Percentiles rank a stretch among this genome's conserved stretches.
phyloP scores from a whole-genome alignment of 2,113 vertebrate species.

The Elaphurus davidianus region DNA sequence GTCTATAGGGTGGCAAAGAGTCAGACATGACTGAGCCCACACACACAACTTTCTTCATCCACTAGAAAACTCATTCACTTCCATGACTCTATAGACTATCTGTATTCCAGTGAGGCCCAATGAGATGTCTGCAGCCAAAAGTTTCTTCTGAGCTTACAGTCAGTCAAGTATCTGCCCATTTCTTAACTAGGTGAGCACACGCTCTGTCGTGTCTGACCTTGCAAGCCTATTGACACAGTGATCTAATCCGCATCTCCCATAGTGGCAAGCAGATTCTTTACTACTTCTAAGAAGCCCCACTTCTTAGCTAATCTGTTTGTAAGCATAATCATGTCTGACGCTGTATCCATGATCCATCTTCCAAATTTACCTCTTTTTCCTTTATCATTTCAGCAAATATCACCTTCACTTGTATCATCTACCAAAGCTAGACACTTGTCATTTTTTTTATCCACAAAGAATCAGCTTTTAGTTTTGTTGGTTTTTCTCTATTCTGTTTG shows the following conservation, averaged over 20 bases:
- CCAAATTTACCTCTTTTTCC: neutral
- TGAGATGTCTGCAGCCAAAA: neutral
- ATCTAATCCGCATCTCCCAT: too few species aligned
- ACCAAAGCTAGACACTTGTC: neutral
- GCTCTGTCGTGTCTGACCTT: too few species aligned
- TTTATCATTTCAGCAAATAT: neutral
- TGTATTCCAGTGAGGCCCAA: neutral
- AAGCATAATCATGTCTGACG: neutral
- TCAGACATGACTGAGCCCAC: neutral
- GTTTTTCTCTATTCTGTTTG: neutral
- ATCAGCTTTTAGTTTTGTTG: neutral
- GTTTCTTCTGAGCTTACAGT: neutral
- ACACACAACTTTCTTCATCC: neutral
- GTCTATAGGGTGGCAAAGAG: neutral
- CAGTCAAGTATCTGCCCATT: neutral
- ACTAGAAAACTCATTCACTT: neutral
- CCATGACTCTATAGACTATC: neutral
- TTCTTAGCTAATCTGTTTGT: neutral
- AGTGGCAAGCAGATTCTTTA: too few species aligned
- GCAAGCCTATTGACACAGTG: too few species aligned
- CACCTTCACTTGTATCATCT: neutral
- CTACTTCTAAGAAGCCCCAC: neutral
- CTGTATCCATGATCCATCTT: neutral
- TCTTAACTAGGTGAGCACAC: neutral
- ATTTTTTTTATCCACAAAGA: neutral